Percentiles rank a stretch among this genome's conserved stretches.
These are phyloP conservation scores for Hirundichthys speculiger DNA, from an alignment of 2,113 vertebrate species.

Conservation along the genomic window DNA sequence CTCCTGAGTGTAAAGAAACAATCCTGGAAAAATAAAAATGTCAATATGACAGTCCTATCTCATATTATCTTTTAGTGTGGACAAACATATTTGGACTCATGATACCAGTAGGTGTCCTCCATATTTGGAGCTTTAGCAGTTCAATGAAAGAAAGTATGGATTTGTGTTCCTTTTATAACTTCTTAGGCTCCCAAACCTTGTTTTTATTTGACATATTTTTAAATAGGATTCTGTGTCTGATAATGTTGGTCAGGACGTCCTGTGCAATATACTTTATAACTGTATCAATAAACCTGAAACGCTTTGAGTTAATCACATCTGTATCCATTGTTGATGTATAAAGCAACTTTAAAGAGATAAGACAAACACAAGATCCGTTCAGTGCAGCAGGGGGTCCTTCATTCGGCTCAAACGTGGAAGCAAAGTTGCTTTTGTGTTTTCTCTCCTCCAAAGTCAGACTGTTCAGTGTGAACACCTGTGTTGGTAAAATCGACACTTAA, in stretches of 20 bases:
- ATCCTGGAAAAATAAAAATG: too few species aligned
- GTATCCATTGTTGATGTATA: background rate
- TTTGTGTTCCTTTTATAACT: slow-evolving; percentile 28
- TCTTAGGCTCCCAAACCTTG: slow-evolving; percentile 11
- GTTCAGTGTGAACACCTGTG: too few species aligned
- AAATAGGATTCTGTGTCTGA: slow-evolving; percentile 31
- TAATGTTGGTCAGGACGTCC: slow-evolving; percentile 62
- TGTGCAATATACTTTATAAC: slow-evolving; percentile 78
- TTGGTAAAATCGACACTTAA: too few species aligned
- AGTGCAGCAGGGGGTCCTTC: too few species aligned
- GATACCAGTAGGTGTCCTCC: slow-evolving; percentile 8
- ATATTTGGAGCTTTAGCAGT: slow-evolving; percentile 7
- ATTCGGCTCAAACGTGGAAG: background rate
- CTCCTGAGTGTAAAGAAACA: too few species aligned
- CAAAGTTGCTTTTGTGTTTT: background rate
- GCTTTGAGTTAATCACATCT: slow-evolving; percentile 21
- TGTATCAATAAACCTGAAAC: slow-evolving; percentile 64
- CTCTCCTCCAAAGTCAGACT: too few species aligned
- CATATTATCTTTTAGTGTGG: background rate
- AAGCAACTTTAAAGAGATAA: background rate
- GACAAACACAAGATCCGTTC: too few species aligned
- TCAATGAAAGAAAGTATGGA: slow-evolving; percentile 33
- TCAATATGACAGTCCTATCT: background rate
- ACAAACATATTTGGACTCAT: background rate
- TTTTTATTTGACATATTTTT: slow-evolving; percentile 36